Conservation (phyloP, 1,140 invertebrate species). For the Pseudobourletiella spinata region DNA sequence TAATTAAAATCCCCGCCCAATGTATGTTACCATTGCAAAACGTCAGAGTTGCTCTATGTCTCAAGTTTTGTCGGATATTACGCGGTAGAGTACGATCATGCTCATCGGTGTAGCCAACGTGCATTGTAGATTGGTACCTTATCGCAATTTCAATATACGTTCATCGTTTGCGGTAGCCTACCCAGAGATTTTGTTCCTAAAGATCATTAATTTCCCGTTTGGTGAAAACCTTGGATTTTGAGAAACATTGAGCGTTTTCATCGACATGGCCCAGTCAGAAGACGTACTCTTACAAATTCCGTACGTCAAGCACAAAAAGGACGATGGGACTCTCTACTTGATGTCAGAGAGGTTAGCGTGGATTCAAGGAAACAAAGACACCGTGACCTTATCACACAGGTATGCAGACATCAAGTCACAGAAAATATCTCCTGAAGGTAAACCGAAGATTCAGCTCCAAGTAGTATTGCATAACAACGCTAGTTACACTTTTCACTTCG, state of each 20-base stretch:
- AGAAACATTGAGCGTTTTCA: background rate
- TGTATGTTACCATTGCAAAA: too few relatives aligned
- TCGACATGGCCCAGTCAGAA: constrained; percentile 53
- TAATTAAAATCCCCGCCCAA: too few relatives aligned
- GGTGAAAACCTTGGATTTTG: background rate
- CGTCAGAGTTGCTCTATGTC: too few relatives aligned
- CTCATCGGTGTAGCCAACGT: too few relatives aligned
- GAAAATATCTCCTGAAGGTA: constrained; percentile 96
- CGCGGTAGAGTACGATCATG: too few relatives aligned
- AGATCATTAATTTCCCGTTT: too few relatives aligned
- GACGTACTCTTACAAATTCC: constrained; percentile 86
- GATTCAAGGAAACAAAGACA: constrained; percentile 75
- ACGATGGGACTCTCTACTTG: constrained; percentile 87
- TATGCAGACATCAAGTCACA: constrained; percentile 96
- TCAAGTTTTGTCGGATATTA: too few relatives aligned
- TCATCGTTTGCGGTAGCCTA: too few relatives aligned
- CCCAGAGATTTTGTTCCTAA: too few relatives aligned
- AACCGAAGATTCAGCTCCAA: constrained; percentile 98
- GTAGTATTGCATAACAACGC: constrained; percentile 87
- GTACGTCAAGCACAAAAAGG: constrained; percentile 90
- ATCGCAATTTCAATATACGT: too few relatives aligned
- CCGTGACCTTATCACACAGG: constrained; percentile 80
- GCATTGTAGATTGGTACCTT: too few relatives aligned
- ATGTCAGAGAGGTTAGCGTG: constrained; percentile 92
- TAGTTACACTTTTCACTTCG: constrained; percentile 96